Evolutionary conservation across 2,888 invertebrate species (phyloP), one percentile per base, ranked within the genome.

Genomic region (Lasioglossum oenotherae): DNA sequence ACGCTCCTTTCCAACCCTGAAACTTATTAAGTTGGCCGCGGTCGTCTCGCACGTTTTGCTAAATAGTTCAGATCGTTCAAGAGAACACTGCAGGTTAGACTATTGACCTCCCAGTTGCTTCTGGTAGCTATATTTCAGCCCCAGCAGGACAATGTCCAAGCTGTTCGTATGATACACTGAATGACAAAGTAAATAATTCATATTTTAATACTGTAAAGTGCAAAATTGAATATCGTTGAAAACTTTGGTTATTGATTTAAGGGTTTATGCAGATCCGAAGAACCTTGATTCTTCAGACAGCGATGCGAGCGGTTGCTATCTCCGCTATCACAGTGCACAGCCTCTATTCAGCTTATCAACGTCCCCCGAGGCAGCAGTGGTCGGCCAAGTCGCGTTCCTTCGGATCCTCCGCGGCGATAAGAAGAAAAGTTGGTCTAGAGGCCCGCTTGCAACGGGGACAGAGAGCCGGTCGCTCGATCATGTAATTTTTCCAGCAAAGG

Each of bases 391-490:
- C 27, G 14, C 16, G 53, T 53, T n/a, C 53, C 10, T 23, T 53
- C 64, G 31, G 64, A 64, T 64, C 31, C 16, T 31, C 16, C 64
- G 64, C n/a, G 53, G 23, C 53, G 53, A 53, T n/a, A 53, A 53
- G 53, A 23, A 53, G 53, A n/a, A 53, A 53, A 53, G 53, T 53
- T 53, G 53, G n/a, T 53, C n/a, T 1, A n/a, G n/a, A 53, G n/a
- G n/a, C 53, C 23, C 10, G 53, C 23, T n/a, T 23, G 53, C 23
- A 53, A 53, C 53, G 53, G n/a, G 8, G 23, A 53, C 53, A n/a
- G 53, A 53, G 60, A 64, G 64, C 31, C 31, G 64, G 64, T 64
- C 31, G 64, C 64, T 64, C 64, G 31, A 64, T 64, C 64, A 31
- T 64, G 16, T 2, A 6, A 64, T 64, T 64, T 64, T 64, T 64